phyloP scores from a whole-genome alignment of 1,140 invertebrate species.

The Heliconius hewitsoni region DNA sequence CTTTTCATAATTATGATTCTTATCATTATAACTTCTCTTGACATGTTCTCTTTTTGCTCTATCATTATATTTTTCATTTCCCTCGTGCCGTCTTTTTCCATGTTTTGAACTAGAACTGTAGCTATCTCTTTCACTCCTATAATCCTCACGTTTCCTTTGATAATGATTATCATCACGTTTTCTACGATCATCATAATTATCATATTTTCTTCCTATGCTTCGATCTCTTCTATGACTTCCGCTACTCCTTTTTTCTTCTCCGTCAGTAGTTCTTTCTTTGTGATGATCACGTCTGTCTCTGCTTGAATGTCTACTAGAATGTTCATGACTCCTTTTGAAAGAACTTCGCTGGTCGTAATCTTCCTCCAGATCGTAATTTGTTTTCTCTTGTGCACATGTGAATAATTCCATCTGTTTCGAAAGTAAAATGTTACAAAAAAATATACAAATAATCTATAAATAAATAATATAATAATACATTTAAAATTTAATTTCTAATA shows the following conservation, averaged over 20 bases:
- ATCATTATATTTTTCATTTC: background rate
- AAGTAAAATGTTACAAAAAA: background rate
- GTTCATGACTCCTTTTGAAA: background rate
- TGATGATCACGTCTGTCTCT: background rate
- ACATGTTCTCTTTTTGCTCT: background rate
- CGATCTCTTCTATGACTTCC: background rate
- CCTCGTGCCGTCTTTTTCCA: background rate
- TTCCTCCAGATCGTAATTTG: background rate
- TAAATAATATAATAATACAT: too few relatives aligned
- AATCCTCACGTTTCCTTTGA: background rate
- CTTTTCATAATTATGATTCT: constrained; percentile 4
- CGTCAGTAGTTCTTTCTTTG: constrained; percentile 4
- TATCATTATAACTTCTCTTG: constrained; percentile 3
- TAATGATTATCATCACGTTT: background rate
- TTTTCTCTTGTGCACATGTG: background rate
- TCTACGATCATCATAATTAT: background rate
- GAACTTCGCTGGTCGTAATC: background rate
- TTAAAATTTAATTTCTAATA: too few relatives aligned
- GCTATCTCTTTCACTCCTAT: constrained; percentile 1
- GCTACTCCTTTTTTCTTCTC: background rate
- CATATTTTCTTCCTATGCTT: background rate
- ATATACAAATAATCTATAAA: too few relatives aligned
- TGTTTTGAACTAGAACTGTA: background rate
- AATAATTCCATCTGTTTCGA: constrained; percentile 51
- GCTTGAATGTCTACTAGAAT: background rate